These are phyloP conservation scores for Periplaneta americana DNA, from an alignment of 1,140 invertebrate species.

Conservation along the genomic window DNA sequence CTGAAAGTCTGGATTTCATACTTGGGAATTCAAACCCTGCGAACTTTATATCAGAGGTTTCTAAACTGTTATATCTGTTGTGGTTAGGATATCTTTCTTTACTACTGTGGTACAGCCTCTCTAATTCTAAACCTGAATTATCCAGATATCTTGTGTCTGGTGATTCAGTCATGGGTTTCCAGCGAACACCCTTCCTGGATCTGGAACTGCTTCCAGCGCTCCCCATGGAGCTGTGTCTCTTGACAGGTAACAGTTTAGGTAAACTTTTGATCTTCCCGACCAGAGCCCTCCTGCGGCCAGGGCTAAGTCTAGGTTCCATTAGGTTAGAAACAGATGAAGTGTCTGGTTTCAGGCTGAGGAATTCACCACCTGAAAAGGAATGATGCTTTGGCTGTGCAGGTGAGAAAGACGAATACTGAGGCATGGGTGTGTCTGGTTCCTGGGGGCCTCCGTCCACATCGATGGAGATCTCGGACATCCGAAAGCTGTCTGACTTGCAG, in stretches of 20 bases:
- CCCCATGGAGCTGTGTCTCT: background rate
- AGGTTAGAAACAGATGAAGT: background rate
- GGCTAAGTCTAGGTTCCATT: background rate
- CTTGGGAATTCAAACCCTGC: background rate
- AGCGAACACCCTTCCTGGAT: slow-evolving; percentile 28
- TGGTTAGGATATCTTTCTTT: background rate
- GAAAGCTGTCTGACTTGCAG: background rate
- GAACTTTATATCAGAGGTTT: background rate
- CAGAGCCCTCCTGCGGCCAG: background rate
- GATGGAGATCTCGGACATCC: background rate
- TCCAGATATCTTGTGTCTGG: background rate
- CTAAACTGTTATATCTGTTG: background rate
- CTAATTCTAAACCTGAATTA: background rate
- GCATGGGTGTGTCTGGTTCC: background rate
- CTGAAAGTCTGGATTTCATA: background rate
- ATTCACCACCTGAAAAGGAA: background rate
- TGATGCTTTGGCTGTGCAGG: background rate
- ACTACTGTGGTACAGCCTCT: background rate
- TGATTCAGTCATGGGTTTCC: slow-evolving; percentile 23
- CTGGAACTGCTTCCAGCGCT: slow-evolving; percentile 20
- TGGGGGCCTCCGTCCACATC: background rate
- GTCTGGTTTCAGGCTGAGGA: background rate
- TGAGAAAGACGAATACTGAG: background rate
- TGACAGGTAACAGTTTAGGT: background rate
- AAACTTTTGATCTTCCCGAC: background rate